Percentiles rank a stretch among this genome's conserved stretches.
Evolutionary conservation across 2,113 vertebrate genomes (phyloP).

Genomic region (Aegotheles bennettii): DNA sequence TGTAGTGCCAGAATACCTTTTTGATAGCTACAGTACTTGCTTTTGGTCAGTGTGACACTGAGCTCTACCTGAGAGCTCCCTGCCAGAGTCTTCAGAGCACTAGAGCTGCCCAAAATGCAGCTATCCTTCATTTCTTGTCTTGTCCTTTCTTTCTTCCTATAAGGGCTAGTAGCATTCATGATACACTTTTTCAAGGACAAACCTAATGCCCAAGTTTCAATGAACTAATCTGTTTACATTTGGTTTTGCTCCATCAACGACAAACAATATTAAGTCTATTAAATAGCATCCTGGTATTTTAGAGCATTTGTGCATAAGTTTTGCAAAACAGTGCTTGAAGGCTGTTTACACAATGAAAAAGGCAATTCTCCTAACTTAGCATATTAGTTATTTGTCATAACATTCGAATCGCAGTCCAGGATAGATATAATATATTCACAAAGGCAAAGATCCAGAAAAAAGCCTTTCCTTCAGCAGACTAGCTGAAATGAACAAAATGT

Average conservation of each 20-base stretch:
- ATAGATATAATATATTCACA: not conserved
- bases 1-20: not conserved
- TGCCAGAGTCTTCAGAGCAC: not conserved
- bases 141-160: not conserved
- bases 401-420: not conserved
- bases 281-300: not conserved
- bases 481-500: slow-evolving; percentile 45
- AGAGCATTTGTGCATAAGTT: not conserved
- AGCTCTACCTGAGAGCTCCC: not conserved
- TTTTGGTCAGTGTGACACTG: not conserved
- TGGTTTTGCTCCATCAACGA: not conserved
- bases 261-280: not conserved
- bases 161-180: not conserved
- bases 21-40: not conserved
- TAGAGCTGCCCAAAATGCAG: not conserved
- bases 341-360: slow-evolving; percentile 12
- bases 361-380: not conserved
- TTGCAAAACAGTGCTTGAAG: not conserved
- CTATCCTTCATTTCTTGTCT: not conserved
- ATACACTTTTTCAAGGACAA: not conserved
- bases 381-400: not conserved
- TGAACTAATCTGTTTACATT: not conserved
- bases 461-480: not conserved
- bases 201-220: not conserved
- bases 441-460: slow-evolving; percentile 19